Evolutionary conservation across 2,113 vertebrate genomes (phyloP).

Genomic region (Nycticorax nycticorax): DNA sequence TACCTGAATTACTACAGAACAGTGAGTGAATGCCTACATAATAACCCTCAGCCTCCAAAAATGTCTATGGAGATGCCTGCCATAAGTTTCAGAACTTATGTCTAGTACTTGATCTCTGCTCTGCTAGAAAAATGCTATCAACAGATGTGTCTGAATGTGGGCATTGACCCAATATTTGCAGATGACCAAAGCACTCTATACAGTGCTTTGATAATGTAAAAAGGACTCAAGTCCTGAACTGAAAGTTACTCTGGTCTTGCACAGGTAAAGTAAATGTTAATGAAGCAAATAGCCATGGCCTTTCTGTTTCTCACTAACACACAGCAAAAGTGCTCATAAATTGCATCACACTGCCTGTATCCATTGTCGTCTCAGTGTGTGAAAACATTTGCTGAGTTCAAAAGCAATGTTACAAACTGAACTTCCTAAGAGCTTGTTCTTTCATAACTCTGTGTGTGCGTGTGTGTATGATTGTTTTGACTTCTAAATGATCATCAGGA

Average conservation of each 20-base stretch:
- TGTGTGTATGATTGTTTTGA: not conserved
- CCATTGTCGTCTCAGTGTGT: not conserved
- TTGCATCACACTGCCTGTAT: not conserved
- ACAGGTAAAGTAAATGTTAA: not conserved
- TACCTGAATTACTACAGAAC: not conserved
- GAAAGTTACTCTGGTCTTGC: not conserved
- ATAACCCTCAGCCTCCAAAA: not conserved
- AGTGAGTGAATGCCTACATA: not conserved
- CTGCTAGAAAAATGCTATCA: not conserved
- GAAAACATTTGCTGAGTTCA: not conserved
- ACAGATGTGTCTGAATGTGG: not conserved
- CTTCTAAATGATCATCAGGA: not conserved
- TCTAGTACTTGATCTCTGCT: not conserved
- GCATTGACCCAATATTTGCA: not conserved
- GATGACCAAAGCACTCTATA: not conserved
- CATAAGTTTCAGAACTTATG: not conserved
- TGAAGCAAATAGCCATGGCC: not conserved
- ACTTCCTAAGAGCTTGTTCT: not conserved
- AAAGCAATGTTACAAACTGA: not conserved
- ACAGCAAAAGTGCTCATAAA: accelerated
- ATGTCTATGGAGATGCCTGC: not conserved
- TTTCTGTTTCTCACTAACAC: not conserved
- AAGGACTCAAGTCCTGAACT: not conserved
- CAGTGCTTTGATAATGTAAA: not conserved
- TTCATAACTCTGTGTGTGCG: not conserved